Evolutionary conservation across 2,888 invertebrate genomes (phyloP).

Genomic region (Nomada hirtipes): DNA sequence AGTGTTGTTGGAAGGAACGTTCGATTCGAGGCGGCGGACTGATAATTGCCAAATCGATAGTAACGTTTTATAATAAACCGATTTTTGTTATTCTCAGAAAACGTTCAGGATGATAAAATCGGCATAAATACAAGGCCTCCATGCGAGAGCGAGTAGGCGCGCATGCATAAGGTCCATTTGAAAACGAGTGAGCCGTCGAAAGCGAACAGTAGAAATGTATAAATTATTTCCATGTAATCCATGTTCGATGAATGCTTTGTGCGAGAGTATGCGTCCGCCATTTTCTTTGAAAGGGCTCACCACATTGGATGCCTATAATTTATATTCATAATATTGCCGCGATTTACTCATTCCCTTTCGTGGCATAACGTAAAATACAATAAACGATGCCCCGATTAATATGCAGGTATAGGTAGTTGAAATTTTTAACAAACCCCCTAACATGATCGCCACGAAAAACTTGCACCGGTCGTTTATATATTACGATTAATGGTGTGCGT

Average conservation of each 20-base stretch:
- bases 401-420: no score
- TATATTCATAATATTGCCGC: conserved; percentile 47
- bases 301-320: conserved; percentile 65
- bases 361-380: neutral
- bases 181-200: neutral
- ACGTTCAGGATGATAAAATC: neutral
- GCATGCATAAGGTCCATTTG: neutral
- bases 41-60: conserved; percentile 54
- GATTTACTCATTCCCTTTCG: neutral
- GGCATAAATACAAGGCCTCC: neutral
- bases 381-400: neutral
- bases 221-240: conserved; percentile 70
- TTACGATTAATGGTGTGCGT: neutral
- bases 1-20: neutral
- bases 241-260: conserved; percentile 75
- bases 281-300: conserved; percentile 81
- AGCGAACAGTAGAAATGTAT: conserved; percentile 14
- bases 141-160: neutral
- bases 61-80: conserved; percentile 45
- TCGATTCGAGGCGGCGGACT: conserved; percentile 7
- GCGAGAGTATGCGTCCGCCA: conserved; percentile 79
- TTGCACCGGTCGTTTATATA: conserved; percentile 27
- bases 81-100: conserved; percentile 30
- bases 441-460: neutral
- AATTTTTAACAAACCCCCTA: conserved; percentile 6